Evolutionary conservation across 2,113 vertebrate genomes (phyloP), one percentile per base, ranked within the genome.

Genomic region (Saccopteryx bilineata): DNA sequence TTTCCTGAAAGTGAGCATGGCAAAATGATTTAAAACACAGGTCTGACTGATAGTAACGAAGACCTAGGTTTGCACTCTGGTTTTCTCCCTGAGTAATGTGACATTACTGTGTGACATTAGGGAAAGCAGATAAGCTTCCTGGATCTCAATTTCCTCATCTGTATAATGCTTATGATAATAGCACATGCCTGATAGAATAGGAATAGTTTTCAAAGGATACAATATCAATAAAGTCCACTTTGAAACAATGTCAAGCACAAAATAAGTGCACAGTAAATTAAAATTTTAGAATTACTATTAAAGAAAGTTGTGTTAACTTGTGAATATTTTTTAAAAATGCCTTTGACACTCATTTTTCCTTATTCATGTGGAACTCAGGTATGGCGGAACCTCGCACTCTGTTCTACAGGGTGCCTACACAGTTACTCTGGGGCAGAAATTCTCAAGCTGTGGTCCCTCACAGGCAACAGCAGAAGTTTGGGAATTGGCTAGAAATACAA

Each of bases 201-300:
- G n/a, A 66, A 31, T 46, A n/a, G 71, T 86, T 12, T 81, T 72
- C 31, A 87, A 79, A 86, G 15, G 19, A 68, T 60, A 78, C 8
- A 21, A 60, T 86, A 87, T n/a, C 18, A 78, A 68, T 75, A 58
- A 94, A 61, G 3, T 72, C 24, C 48, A 52, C 8, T 31, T 90
- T 39, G 18, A 28, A 90, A 63, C 10, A 74, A 61, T 72, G 9
- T 0, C 28, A 89, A 84, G 8, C 17, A 91, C 81, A 75, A 78
- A 79, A 61, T 81, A 58, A 52, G 18, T 66, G 9, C 4, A 48
- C 15, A 85, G 17, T 81, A 85, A 61, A 72, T 58, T 56, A 13
- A 87, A 93, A 94, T 95, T 66, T 61, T 63, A 72, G 33, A 60
- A 50, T 66, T 72, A 81, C 26, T 85, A 60, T 86, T 65, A 74